Base-by-base conservation (phyloP, 2,888 invertebrate species). In the Acleris emargana region DNA sequence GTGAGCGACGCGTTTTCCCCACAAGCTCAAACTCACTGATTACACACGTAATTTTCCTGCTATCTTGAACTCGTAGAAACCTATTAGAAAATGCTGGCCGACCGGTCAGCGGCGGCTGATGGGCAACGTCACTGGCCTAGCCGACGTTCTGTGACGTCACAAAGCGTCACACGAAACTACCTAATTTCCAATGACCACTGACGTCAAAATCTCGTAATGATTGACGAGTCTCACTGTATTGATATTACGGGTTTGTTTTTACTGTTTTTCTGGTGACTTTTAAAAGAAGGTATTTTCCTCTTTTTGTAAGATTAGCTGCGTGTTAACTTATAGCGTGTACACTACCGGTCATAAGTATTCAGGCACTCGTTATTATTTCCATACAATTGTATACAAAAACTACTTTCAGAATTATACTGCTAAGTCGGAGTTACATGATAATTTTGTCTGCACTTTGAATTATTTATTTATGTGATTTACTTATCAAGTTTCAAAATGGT, bases 11-110 rank as follows among this genome's bases (percentile, higher is more conserved):
- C 50, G 59, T 59, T 64, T 64, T 64, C 64, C 64, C 64, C 59
- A 18, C 17, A 42, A 20, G 50, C 28, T 51, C 43, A 38, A 43
- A 64, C 54, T 43, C 42, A 32, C 7, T 62, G 20, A 32, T 47
- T 61, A 45, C 50, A n/a, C 28, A 43, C 50, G 47, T 50, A 50
- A 50, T 64, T 60, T 64, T 60, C 64, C 64, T 64, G 59, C 32
- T 54, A 55, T 43, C 32, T 17, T 55, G 17, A 59, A 54, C 54
- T 54, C 38, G 42, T 49, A 55, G 50, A 50, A 53, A 58, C 45
- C 20, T 52, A 22, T 57, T 57, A 59, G 64, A 64, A 64, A 64
- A 20, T 64, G 43, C 42, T 43, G 25, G 43, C 25, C 45, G 45
- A 64, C 64, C 64, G 22, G 54, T 38, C 54, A 45, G 45, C 13